Conservation (phyloP, 2,888 invertebrate genomes). For the Tigriopus californicus region DNA sequence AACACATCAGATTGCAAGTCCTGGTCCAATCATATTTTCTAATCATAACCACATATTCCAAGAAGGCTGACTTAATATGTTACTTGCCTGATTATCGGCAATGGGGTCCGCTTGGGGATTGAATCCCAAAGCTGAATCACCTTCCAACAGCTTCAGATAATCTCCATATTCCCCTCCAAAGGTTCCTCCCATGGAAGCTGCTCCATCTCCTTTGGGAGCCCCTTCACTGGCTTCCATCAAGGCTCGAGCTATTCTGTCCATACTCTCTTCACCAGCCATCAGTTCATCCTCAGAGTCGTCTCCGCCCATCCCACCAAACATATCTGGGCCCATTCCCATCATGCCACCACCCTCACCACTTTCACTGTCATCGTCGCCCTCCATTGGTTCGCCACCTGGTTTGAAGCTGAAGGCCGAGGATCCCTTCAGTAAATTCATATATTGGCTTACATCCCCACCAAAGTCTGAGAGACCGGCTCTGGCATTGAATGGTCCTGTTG, state of each 20-base stretch:
- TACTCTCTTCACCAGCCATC: neutral
- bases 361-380: neutral
- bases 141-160: conserved; percentile 8
- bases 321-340: neutral
- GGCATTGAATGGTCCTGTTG: neutral
- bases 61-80: neutral
- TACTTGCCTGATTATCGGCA: conserved; percentile 1
- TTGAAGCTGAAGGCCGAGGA: conserved; percentile 4
- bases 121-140: neutral
- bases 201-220: neutral
- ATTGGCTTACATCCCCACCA: conserved; percentile 7
- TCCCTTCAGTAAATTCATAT: conserved; percentile 4
- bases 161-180: conserved; percentile 9
- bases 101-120: conserved; percentile 6
- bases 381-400: neutral
- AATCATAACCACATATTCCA: no score
- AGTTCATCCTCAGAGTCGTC: neutral
- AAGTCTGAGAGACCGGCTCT: neutral
- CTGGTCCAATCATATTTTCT: neutral
- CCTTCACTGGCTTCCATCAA: neutral
- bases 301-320: neutral
- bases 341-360: neutral
- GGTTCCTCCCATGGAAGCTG: no score
- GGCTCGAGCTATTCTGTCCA: neutral
- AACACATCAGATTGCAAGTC: conserved; percentile 1